These are phyloP conservation scores for Oreohelix idahoensis DNA, from an alignment of 1,140 invertebrate genomes.

Conservation along the genomic window DNA sequence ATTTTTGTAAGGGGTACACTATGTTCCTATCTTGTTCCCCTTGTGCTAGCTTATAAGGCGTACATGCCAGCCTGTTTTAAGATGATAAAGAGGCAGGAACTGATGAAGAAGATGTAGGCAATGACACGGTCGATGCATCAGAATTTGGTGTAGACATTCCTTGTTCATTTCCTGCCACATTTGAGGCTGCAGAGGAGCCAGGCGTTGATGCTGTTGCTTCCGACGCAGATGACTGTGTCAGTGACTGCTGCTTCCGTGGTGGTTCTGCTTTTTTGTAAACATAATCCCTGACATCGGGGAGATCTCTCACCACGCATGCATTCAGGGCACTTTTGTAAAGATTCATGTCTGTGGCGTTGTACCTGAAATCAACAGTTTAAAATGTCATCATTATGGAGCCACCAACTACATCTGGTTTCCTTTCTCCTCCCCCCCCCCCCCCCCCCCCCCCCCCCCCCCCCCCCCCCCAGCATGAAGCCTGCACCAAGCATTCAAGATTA, in stretches of 20 bases:
- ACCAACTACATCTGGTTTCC: too few species aligned
- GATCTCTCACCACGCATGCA: conserved; percentile 86
- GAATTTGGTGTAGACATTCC: neutral
- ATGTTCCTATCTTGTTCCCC: neutral
- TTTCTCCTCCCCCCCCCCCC: too few species aligned
- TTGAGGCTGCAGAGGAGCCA: neutral
- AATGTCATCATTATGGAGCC: too few species aligned
- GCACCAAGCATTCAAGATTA: too few species aligned
- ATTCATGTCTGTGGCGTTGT: conserved; percentile 92
- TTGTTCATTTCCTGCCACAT: neutral
- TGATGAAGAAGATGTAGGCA: neutral
- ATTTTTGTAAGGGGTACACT: neutral
- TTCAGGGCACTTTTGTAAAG: conserved; percentile 87
- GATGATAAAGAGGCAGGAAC: neutral
- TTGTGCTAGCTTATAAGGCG: neutral
- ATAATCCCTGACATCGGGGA: conserved; percentile 90
- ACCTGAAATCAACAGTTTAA: too few species aligned
- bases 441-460: too few species aligned
- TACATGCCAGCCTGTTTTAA: neutral
- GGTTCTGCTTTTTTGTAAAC: conserved; percentile 73
- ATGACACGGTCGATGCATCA: neutral
- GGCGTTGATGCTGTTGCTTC: neutral
- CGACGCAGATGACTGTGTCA: neutral
- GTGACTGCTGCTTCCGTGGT: neutral
- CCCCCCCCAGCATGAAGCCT: too few species aligned